Conservation (phyloP, 2,888 invertebrate species). For the Tanypteryx hageni region DNA sequence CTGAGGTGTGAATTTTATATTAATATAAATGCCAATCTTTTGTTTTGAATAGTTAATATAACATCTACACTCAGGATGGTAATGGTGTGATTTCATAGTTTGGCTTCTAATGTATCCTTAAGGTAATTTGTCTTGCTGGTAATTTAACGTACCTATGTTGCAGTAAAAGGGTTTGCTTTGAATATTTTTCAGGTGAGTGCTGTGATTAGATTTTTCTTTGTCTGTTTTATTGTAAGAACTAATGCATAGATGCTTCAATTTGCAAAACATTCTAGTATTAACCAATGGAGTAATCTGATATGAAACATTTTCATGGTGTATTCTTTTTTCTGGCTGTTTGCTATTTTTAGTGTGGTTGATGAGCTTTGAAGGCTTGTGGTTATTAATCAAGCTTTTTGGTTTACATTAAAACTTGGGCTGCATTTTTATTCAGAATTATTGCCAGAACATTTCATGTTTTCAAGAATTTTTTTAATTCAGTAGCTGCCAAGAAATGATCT, state of each 20-base stretch:
- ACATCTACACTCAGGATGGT: background rate
- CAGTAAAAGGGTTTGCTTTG: background rate
- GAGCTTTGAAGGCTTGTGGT: conserved; percentile 22
- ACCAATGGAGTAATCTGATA: background rate
- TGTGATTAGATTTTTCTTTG: background rate
- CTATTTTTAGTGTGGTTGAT: background rate
- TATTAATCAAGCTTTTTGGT: conserved; percentile 16
- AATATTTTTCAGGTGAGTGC: background rate
- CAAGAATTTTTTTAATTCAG: background rate
- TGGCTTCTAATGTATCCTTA: background rate
- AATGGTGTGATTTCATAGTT: background rate
- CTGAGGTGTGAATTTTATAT: background rate
- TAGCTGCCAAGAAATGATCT: background rate
- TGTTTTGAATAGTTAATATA: background rate
- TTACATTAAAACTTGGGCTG: conserved; percentile 11
- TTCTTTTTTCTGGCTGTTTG: conserved; percentile 10
- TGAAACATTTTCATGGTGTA: conserved; percentile 20
- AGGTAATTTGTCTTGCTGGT: background rate
- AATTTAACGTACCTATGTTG: background rate
- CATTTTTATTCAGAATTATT: background rate
- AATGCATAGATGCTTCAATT: background rate
- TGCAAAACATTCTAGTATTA: background rate
- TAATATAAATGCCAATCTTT: background rate
- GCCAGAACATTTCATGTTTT: background rate
- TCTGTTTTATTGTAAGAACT: background rate